Base-by-base conservation (phyloP, 1,140 invertebrate species). In the Diorhabda carinulata region DNA sequence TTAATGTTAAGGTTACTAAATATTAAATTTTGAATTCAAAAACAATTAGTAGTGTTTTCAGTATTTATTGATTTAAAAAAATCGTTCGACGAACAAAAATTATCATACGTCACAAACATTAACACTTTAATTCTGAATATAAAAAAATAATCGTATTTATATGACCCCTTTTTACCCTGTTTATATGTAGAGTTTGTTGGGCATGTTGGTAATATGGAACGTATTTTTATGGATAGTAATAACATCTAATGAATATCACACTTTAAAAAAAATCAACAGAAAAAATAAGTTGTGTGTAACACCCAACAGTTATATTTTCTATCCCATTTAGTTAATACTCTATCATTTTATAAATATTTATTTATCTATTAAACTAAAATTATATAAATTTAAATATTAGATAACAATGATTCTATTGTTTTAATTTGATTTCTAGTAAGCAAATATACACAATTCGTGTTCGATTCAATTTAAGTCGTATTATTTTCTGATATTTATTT, bases 391-490 rank as follows among this genome's bases (percentile, higher is more conserved):
- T 77, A 76, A 73, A 73, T 79, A 79, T 78, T 79, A 78, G 77
- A 76, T 80, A 81, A 81, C 78, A 81, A 81, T 76, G 78, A 80
- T 79, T 70, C 78, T 80, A 79, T 76, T 63, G 73, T 74, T 73
- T 72, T 74, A 77, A 69, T 80, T 81, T 81, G 78, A 79, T 73
- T 80, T 77, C 78, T 80, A 80, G 74, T 70, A 81, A 81, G 79
- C 79, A 74, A 77, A 73, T 77, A 79, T 71, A 72, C 69, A 43
- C 40, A 65, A 57, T 57, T 47, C 45, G 8, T 60, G 43, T 60
- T 52, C 59, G 25, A 25, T 25, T 25, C 25, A 25, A 25, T 25
- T 25, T 25, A 25, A 25, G 25, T 25, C 25, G 25, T 25, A 25
- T 25, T 25, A 25, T 25, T 25, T 25, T 25, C 25, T 25, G 25